Evolutionary conservation across 2,888 invertebrate species (phyloP).

Genomic region (Sycophila texana): DNA sequence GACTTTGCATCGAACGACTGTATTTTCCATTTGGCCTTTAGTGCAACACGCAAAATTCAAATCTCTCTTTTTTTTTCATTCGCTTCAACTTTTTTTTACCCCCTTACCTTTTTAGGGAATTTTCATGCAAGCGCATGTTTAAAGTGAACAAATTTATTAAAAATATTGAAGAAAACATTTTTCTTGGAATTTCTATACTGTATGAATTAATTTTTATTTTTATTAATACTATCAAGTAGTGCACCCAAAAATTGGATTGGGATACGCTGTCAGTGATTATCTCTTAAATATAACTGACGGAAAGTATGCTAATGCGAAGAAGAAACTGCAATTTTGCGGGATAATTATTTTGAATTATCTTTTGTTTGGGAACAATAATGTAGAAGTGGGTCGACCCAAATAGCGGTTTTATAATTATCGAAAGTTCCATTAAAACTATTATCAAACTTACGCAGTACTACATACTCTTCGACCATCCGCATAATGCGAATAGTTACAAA

Average conservation of each 20-base stretch:
- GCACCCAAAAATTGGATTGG: too few species aligned
- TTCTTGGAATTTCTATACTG: too few species aligned
- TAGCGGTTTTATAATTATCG: conserved; percentile 38
- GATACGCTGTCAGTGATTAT: too few species aligned
- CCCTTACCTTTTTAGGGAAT: background rate
- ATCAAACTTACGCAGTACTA: conserved; percentile 29
- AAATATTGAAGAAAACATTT: background rate
- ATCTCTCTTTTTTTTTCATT: background rate
- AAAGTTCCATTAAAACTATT: conserved; percentile 43
- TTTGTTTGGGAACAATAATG: conserved; percentile 23
- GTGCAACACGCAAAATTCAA: background rate
- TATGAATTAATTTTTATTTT: too few species aligned
- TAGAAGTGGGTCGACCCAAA: conserved; percentile 26
- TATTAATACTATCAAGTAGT: too few species aligned
- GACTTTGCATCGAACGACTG: background rate
- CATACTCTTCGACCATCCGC: conserved; percentile 19
- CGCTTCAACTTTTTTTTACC: background rate
- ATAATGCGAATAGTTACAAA: conserved; percentile 24
- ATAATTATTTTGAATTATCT: conserved; percentile 1
- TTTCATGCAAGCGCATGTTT: conserved; percentile 4
- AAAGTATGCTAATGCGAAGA: too few species aligned
- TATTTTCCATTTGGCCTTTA: background rate
- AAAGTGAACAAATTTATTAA: background rate
- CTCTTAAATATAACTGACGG: too few species aligned
- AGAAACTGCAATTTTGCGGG: background rate